A percentile compares a stretch with the other conserved stretches of the same genome.
These are phyloP conservation scores for Spinus pinus DNA, from an alignment of 2,797 vertebrate genomes.

Conservation along the genomic window DNA sequence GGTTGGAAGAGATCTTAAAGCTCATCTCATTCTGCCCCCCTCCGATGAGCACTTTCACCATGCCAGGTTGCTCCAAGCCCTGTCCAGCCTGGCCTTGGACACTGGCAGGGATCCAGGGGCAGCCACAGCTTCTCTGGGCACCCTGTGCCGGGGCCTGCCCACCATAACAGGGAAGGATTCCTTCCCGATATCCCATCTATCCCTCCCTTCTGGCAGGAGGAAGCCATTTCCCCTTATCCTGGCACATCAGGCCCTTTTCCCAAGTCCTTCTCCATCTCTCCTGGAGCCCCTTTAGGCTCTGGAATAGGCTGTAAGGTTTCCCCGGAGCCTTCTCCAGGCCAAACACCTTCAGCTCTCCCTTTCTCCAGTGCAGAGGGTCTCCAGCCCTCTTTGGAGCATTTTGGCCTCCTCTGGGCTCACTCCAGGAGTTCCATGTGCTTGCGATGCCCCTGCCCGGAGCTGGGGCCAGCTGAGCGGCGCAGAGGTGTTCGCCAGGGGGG, in stretches of 20 bases:
- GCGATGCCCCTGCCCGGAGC: background rate
- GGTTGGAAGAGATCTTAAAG: background rate
- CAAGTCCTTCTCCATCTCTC: background rate
- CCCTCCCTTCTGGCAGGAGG: background rate
- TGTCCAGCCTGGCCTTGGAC: background rate
- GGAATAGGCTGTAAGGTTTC: background rate
- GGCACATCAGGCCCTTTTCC: background rate
- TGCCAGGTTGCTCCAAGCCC: background rate
- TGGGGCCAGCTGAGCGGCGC: background rate
- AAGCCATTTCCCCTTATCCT: background rate
- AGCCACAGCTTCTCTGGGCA: background rate
- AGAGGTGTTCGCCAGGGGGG: background rate
- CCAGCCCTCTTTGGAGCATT: background rate
- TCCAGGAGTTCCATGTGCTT: background rate
- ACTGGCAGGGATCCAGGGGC: background rate
- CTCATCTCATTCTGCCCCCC: background rate
- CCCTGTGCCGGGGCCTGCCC: background rate
- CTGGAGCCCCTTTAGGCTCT: background rate
- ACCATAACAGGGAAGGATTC: accelerated
- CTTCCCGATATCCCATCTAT: background rate
- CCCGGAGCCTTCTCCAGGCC: background rate
- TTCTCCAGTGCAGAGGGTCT: background rate
- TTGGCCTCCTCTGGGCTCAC: background rate
- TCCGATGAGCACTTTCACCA: background rate
- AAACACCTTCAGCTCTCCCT: background rate